phyloP scores from a whole-genome alignment of 1,140 invertebrate genomes.

The Pinna nobilis region DNA sequence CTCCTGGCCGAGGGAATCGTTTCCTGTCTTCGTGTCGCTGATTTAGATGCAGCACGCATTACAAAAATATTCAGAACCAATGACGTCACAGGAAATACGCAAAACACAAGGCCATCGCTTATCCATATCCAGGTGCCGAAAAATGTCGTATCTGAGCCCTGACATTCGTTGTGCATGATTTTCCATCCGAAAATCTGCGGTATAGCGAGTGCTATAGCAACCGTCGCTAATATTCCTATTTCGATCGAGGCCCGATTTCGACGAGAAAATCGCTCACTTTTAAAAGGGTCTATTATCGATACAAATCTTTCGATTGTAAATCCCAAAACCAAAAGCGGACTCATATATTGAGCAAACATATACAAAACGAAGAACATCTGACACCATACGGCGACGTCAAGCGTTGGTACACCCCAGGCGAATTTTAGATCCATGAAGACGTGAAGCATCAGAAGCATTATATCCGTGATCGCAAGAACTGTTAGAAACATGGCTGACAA shows the following conservation, averaged over 20 bases:
- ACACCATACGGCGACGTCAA: conserved; percentile 50
- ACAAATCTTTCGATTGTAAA: conserved; percentile 96
- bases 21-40: conserved; percentile 7
- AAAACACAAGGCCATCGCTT: conserved; percentile 60
- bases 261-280: conserved; percentile 66
- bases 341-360: conserved; percentile 65
- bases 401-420: conserved; percentile 53
- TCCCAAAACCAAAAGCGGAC: conserved; percentile 76
- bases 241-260: conserved; percentile 41
- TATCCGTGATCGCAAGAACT: conserved; percentile 63
- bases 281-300: conserved; percentile 93
- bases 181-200: conserved; percentile 64
- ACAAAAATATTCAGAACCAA: conserved; percentile 53
- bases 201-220: conserved; percentile 43
- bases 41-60: conserved; percentile 35
- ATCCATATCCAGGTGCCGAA: conserved; percentile 52
- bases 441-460: conserved; percentile 63
- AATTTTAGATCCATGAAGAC: conserved; percentile 56
- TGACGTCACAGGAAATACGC: conserved; percentile 54
- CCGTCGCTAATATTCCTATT: conserved; percentile 34
- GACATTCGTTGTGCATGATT: conserved; percentile 17
- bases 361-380: conserved; percentile 58
- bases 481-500: conserved; percentile 67
- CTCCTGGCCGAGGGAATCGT: background rate
- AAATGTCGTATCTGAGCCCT: conserved; percentile 11